phyloP scores from a whole-genome alignment of 2,797 vertebrate species.

The Manis pentadactyla region DNA sequence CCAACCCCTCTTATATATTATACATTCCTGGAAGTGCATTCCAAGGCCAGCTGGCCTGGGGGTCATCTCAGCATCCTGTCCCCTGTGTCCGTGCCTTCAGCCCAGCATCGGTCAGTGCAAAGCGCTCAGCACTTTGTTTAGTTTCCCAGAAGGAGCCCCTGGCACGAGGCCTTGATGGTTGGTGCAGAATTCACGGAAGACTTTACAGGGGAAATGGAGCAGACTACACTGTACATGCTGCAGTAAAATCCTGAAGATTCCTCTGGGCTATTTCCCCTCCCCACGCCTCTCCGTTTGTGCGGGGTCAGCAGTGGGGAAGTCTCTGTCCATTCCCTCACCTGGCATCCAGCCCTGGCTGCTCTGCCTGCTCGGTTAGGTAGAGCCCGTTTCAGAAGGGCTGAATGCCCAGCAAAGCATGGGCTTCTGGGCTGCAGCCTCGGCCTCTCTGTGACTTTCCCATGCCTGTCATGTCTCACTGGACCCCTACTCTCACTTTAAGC shows the following conservation, averaged over 20 bases:
- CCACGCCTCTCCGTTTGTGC: background rate
- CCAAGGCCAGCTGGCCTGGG: too few species aligned
- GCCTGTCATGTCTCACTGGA: background rate
- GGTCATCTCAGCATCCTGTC: background rate
- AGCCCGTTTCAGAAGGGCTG: background rate
- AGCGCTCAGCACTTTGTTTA: background rate
- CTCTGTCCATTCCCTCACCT: background rate
- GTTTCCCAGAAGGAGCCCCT: background rate
- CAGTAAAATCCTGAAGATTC: background rate
- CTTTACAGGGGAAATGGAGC: background rate
- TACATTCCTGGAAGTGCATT: background rate
- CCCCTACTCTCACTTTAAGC: background rate
- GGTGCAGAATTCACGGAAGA: background rate
- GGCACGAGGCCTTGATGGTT: accelerated
- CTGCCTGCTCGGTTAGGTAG: accelerated
- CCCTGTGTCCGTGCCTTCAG: background rate
- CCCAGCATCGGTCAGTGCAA: accelerated
- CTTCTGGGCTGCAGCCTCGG: background rate
- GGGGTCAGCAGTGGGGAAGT: background rate
- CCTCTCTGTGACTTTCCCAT: background rate
- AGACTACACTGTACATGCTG: accelerated
- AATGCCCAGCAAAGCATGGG: accelerated
- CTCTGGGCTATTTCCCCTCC: background rate
- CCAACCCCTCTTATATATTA: background rate
- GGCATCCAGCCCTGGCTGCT: too few species aligned